phyloP scores from a whole-genome alignment of 1,140 invertebrate genomes.

The Calosoma granatense region DNA sequence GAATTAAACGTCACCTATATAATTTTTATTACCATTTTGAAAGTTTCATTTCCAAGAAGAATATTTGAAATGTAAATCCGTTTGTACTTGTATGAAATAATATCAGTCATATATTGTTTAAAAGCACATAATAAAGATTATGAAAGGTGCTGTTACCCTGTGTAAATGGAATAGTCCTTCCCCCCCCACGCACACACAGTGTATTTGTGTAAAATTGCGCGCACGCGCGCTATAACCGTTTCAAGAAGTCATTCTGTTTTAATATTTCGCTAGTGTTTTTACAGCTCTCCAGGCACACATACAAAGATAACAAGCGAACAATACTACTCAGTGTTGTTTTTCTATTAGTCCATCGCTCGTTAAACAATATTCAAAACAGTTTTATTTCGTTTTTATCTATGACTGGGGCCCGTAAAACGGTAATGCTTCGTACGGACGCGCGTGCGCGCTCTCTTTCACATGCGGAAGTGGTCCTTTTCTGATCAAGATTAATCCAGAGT shows the following conservation, averaged over 20 bases:
- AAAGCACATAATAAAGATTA: no score
- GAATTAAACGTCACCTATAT: no score
- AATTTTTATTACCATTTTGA: no score
- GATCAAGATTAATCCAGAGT: not conserved
- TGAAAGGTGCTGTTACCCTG: no score
- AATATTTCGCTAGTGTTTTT: not conserved
- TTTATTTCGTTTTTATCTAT: not conserved
- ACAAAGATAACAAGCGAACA: not conserved
- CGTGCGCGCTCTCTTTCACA: not conserved
- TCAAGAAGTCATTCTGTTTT: not conserved
- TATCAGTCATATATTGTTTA: no score
- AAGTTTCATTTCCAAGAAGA: no score
- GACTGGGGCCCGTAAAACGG: not conserved
- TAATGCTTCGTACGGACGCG: not conserved
- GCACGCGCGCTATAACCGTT: not conserved
- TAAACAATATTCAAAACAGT: not conserved
- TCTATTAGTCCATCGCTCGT: not conserved
- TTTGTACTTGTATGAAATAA: no score
- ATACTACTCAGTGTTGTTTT: not conserved
- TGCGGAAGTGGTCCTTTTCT: not conserved
- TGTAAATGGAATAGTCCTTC: no score
- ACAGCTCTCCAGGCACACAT: not conserved
- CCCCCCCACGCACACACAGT: no score
- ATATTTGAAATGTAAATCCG: no score
- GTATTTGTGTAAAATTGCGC: no score